Evolutionary conservation across 1,140 invertebrate genomes (phyloP).

Genomic region (Nylanderia fulva): DNA sequence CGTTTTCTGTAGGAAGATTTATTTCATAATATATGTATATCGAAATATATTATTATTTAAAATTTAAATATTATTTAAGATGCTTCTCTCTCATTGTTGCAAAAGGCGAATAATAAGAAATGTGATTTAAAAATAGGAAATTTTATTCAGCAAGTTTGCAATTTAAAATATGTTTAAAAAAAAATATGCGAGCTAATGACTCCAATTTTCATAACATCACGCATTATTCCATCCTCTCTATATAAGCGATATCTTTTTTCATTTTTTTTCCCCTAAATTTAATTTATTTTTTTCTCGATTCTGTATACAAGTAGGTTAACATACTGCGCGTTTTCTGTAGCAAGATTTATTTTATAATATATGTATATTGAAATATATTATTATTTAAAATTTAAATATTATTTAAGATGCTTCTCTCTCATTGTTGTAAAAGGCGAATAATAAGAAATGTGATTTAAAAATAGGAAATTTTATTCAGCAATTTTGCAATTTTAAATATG

Average conservation of each 20-base stretch:
- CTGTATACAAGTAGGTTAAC: not conserved
- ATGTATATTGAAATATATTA: not conserved
- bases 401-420: not conserved
- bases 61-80: not conserved
- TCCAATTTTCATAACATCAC: not conserved
- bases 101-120: not conserved
- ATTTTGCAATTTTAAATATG: not conserved
- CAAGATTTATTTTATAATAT: not conserved
- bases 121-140: not conserved
- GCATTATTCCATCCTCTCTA: not conserved
- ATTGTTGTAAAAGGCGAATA: not conserved
- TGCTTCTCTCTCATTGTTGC: not conserved
- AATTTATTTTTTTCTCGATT: not conserved
- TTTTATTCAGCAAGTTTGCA: not conserved
- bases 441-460: not conserved
- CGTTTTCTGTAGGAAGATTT: no score
- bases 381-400: not conserved
- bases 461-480: not conserved
- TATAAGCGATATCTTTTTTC: not conserved
- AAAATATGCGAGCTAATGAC: not conserved
- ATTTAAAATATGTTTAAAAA: not conserved
- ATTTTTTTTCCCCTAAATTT: not conserved
- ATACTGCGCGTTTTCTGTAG: no score
- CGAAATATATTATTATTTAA: not conserved
- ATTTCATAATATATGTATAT: not conserved